phyloP scores from a whole-genome alignment of 2,888 invertebrate genomes.

The Alloplasta piceator region DNA sequence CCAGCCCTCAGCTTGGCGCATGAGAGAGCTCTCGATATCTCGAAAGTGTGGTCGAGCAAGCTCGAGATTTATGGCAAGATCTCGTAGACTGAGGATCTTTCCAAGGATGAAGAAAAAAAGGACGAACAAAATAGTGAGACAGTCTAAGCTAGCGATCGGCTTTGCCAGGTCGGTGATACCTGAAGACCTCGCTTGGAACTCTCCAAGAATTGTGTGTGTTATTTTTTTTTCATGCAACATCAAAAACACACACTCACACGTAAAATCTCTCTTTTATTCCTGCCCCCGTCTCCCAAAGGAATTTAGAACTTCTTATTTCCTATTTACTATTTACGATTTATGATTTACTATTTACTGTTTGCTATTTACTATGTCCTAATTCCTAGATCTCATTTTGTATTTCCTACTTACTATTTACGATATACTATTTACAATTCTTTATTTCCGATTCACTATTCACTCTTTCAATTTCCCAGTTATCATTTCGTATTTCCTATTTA shows the following conservation, averaged over 20 bases:
- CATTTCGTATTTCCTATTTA: too few species aligned
- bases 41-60: neutral
- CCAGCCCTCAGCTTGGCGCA: too few species aligned
- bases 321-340: too few species aligned
- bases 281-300: slow-evolving; percentile 34
- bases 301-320: too few species aligned
- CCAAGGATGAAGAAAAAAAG: slow-evolving; percentile 11
- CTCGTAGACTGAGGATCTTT: slow-evolving; percentile 36
- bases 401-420: too few species aligned
- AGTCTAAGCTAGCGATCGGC: slow-evolving; percentile 13
- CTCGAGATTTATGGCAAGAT: slow-evolving; percentile 44
- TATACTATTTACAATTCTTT: neutral
- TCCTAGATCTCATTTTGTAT: too few species aligned
- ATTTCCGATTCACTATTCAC: too few species aligned
- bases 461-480: too few species aligned
- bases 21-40: neutral
- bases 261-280: slow-evolving; percentile 41
- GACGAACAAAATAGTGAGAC: slow-evolving; percentile 37
- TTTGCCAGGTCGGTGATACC: slow-evolving; percentile 39
- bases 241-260: slow-evolving; percentile 14
- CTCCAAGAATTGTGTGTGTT: neutral
- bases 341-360: too few species aligned
- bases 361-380: too few species aligned
- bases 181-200: slow-evolving; percentile 14
- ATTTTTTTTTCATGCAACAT: neutral